These are phyloP conservation scores for Grammomys surdaster DNA, from an alignment of 2,113 vertebrate genomes.

Conservation along the genomic window DNA sequence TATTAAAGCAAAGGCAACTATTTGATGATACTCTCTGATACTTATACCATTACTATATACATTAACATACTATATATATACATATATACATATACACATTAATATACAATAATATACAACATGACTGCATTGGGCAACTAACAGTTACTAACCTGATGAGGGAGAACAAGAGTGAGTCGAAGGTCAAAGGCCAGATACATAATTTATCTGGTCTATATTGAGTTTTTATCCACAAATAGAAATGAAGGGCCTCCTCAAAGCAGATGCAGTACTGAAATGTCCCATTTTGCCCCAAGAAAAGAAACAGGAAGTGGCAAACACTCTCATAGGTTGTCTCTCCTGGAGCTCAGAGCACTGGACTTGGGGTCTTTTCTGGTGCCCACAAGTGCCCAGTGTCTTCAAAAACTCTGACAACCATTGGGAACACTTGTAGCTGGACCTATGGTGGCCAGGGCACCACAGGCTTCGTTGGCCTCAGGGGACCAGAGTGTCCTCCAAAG, in stretches of 20 bases:
- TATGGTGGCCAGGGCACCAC: not conserved
- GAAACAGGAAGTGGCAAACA: not conserved
- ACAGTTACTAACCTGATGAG: not conserved
- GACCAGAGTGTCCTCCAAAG: not conserved
- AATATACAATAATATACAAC: not conserved
- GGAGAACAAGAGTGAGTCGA: not conserved
- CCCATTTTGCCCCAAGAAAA: not conserved
- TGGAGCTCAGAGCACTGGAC: not conserved
- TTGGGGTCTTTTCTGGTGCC: no score
- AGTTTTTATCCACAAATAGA: slow-evolving; percentile 59
- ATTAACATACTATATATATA: no score
- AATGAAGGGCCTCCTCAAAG: slow-evolving; percentile 29
- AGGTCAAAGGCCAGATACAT: not conserved
- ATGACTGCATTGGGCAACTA: not conserved
- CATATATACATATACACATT: not conserved
- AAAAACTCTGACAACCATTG: not conserved
- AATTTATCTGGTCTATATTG: not conserved
- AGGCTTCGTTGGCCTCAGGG: no score
- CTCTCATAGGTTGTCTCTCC: not conserved
- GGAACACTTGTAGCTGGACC: not conserved
- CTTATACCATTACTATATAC: not conserved
- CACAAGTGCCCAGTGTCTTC: not conserved
- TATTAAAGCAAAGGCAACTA: not conserved
- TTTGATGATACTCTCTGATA: not conserved
- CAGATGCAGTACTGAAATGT: not conserved